Conservation (phyloP, 2,797 vertebrate species). For the Enoplosus armatus region DNA sequence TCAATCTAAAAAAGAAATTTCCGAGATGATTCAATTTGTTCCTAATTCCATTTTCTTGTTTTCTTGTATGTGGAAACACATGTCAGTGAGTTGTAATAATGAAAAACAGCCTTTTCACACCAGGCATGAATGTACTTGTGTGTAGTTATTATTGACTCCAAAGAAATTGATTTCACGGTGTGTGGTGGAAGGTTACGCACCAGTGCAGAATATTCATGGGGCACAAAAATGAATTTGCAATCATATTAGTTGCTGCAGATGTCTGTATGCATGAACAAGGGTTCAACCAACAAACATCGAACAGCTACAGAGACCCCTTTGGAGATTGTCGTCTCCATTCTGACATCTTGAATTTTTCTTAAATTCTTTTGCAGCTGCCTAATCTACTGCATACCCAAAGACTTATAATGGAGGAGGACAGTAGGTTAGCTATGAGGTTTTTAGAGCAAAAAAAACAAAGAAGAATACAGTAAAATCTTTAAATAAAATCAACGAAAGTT, state of each 20-base stretch:
- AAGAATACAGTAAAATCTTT: not conserved
- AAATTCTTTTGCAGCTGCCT: too few relatives aligned
- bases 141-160: slow-evolving; percentile 26
- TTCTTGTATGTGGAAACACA: not conserved
- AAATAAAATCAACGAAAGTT: not conserved
- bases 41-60: not conserved
- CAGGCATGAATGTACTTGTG: not conserved
- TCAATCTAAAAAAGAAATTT: not conserved
- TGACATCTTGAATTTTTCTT: not conserved
- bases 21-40: slow-evolving; percentile 2
- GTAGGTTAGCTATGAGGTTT: not conserved
- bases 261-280: slow-evolving; percentile 9
- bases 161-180: slow-evolving; percentile 41
- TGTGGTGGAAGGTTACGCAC: not conserved
- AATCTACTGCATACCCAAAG: not conserved
- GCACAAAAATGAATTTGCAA: slow-evolving; percentile 39
- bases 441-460: not conserved
- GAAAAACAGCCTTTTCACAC: slow-evolving; percentile 15
- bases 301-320: too few relatives aligned
- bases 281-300: not conserved
- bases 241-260: slow-evolving; percentile 34
- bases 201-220: not conserved
- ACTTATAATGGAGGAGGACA: not conserved
- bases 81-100: not conserved
- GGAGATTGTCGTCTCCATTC: not conserved